These are phyloP conservation scores for Labia minor DNA, from an alignment of 2,888 invertebrate genomes.

Conservation along the genomic window DNA sequence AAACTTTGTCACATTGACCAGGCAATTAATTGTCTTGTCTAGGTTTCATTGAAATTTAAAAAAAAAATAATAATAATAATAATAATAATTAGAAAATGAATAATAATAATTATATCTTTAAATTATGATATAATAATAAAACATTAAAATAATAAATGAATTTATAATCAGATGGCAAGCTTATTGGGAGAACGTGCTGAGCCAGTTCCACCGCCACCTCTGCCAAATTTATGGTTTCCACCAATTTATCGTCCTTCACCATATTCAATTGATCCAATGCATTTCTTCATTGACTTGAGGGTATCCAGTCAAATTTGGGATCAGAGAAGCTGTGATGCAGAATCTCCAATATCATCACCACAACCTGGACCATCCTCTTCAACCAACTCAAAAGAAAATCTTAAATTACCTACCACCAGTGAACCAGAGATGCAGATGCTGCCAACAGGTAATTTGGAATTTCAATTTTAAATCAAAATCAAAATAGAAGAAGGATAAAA, in stretches of 20 bases:
- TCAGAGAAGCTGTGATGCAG: slow-evolving; percentile 44
- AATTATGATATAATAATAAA: neutral
- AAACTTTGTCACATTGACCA: no score
- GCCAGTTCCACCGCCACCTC: slow-evolving; percentile 47
- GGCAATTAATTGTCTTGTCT: no score
- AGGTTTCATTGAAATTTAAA: no score
- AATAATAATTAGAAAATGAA: no score
- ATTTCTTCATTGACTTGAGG: slow-evolving; percentile 72
- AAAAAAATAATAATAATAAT: no score
- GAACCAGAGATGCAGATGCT: slow-evolving; percentile 37
- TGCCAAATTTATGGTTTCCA: slow-evolving; percentile 72
- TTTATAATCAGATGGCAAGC: neutral
- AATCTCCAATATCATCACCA: neutral
- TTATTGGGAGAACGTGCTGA: slow-evolving; percentile 31
- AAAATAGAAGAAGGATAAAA: neutral
- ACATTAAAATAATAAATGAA: no score
- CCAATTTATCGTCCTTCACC: slow-evolving; percentile 59
- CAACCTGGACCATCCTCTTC: neutral
- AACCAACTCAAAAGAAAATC: neutral
- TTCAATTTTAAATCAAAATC: neutral
- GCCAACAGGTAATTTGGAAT: slow-evolving; percentile 32
- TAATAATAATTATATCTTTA: neutral
- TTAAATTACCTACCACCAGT: slow-evolving; percentile 15
- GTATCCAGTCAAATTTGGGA: slow-evolving; percentile 78
- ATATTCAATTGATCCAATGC: slow-evolving; percentile 75